Conservation (phyloP, 2,113 vertebrate species). For the Gallinago paraguaiae region DNA sequence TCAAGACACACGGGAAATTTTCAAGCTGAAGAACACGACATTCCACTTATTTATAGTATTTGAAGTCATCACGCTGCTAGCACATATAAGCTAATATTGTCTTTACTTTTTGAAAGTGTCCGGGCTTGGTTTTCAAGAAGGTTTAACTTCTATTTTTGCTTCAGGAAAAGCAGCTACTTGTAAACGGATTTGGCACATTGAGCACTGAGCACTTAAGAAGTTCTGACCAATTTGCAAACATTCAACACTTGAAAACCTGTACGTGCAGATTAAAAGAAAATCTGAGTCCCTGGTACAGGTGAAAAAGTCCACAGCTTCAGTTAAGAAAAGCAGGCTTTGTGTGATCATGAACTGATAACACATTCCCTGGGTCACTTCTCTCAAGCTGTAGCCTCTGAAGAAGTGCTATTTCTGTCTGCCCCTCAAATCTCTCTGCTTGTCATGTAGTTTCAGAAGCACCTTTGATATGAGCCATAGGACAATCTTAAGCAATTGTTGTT, state of each 20-base stretch:
- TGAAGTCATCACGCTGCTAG: neutral
- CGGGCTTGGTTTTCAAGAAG: neutral
- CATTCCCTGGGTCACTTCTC: neutral
- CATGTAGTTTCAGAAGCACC: slow-evolving; percentile 57
- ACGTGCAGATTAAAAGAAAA: neutral
- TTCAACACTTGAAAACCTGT: neutral
- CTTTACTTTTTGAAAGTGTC: neutral
- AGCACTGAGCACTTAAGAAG: neutral
- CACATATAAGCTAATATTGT: neutral
- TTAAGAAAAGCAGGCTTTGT: neutral
- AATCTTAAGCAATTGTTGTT: neutral
- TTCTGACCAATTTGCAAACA: neutral
- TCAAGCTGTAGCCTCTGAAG: neutral
- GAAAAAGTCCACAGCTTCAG: neutral
- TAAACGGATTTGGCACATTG: neutral
- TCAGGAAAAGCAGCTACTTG: neutral
- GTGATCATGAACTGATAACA: neutral
- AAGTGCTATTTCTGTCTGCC: slow-evolving; percentile 52
- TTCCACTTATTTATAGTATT: neutral
- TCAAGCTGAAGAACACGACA: neutral
- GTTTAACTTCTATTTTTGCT: neutral
- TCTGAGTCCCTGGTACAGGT: neutral
- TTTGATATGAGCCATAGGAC: neutral
- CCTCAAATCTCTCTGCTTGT: slow-evolving; percentile 26
- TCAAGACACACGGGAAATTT: neutral